Percentiles rank a stretch among this genome's conserved stretches.
These are phyloP conservation scores for Rhincodon typus DNA, from an alignment of 2,797 vertebrate genomes.

Conservation along the genomic window DNA sequence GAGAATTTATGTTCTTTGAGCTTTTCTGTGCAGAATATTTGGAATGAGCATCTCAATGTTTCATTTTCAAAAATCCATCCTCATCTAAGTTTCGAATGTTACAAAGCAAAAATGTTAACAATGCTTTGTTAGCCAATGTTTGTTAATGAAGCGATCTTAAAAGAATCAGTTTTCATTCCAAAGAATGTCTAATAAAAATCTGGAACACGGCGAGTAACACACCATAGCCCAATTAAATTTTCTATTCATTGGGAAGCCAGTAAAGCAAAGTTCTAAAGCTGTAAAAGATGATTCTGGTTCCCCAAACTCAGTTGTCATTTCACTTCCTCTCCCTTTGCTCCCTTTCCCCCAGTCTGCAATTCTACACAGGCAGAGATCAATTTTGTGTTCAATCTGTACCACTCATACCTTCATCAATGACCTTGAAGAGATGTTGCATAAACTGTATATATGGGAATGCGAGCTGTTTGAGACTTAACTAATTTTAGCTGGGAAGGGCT, in stretches of 20 bases:
- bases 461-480: not conserved
- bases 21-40: not conserved
- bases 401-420: not conserved
- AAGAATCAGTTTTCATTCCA: not conserved
- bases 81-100: not conserved
- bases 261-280: not conserved
- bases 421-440: not conserved
- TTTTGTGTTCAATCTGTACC: not conserved
- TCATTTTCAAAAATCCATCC: not conserved
- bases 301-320: not conserved
- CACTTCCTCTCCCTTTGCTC: not conserved
- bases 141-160: not conserved
- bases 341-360: not conserved
- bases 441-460: not conserved
- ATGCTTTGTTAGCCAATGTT: not conserved
- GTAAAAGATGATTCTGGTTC: not conserved
- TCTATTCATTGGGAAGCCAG: not conserved
- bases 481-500: not conserved
- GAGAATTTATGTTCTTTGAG: not conserved
- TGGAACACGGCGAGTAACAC: not conserved
- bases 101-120: not conserved
- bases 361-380: not conserved
- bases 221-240: not conserved
- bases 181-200: not conserved
- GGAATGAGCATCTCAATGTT: not conserved